Evolutionary conservation across 2,113 vertebrate species (phyloP).

Genomic region (Syngnathoides biaculeatus): DNA sequence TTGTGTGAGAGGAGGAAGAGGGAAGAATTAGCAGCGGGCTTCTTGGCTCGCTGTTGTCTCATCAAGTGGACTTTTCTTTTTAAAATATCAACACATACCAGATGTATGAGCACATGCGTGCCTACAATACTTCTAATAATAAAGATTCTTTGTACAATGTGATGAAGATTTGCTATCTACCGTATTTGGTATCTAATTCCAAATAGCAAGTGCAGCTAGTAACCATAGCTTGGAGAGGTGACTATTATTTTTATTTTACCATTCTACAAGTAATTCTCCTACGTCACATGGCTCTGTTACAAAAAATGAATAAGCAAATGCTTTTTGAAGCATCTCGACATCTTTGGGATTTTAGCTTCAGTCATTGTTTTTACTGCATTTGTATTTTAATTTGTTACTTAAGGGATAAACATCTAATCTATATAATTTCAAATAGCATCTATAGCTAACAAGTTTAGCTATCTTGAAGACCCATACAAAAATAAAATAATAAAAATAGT

Average conservation of each 20-base stretch:
- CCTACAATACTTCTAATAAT: not conserved
- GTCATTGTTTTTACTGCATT: too few species aligned
- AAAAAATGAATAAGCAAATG: too few species aligned
- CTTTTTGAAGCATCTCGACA: too few species aligned
- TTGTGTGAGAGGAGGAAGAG: constrained; percentile 23
- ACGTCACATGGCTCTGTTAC: too few species aligned
- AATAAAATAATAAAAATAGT: too few species aligned
- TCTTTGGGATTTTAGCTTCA: too few species aligned
- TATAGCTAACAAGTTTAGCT: not conserved
- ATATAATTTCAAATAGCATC: not conserved
- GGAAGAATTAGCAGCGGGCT: constrained; percentile 31
- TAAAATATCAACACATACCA: constrained; percentile 1
- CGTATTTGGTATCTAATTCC: not conserved
- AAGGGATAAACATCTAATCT: too few species aligned
- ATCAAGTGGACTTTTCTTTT: constrained; percentile 35
- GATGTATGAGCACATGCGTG: not conserved
- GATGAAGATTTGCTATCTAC: not conserved
- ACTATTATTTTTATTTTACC: too few species aligned
- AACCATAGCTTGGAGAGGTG: too few species aligned
- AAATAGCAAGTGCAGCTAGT: not conserved
- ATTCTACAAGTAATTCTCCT: too few species aligned
- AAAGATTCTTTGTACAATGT: not conserved
- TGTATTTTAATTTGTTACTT: too few species aligned
- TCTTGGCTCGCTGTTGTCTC: constrained; percentile 32
- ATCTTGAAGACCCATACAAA: not conserved